These are phyloP conservation scores for Acanthisitta chloris DNA, from an alignment of 2,113 vertebrate genomes.

Conservation along the genomic window DNA sequence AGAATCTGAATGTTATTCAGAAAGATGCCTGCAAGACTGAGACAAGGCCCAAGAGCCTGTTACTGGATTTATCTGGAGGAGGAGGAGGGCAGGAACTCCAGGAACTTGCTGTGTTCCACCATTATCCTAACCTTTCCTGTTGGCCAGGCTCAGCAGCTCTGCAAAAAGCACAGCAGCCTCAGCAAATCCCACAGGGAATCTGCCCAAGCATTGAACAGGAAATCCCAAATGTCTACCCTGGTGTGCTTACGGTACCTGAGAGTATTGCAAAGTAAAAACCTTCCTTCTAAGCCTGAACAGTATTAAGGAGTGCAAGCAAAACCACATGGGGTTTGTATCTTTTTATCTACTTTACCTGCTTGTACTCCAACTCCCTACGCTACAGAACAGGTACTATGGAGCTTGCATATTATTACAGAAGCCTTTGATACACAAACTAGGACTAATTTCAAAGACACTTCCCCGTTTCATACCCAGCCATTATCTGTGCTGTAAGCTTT, in stretches of 20 bases:
- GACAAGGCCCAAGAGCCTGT: background rate
- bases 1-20: too few species aligned
- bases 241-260: background rate
- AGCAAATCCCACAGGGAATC: background rate
- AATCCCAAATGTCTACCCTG: background rate
- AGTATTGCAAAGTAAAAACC: background rate
- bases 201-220: accelerated
- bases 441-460: constrained; percentile 8
- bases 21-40: background rate
- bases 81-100: background rate
- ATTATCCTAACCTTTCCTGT: background rate
- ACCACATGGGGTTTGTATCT: background rate
- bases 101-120: background rate
- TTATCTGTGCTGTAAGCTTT: background rate
- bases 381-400: background rate
- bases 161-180: background rate
- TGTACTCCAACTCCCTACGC: background rate
- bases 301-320: background rate
- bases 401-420: background rate
- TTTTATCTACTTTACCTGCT: background rate
- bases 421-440: background rate
- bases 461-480: background rate
- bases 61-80: background rate
- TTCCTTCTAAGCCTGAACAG: background rate
- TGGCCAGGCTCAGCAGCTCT: background rate